Conservation (phyloP, 2,888 invertebrate species). For the Ochropleura leucogaster region DNA sequence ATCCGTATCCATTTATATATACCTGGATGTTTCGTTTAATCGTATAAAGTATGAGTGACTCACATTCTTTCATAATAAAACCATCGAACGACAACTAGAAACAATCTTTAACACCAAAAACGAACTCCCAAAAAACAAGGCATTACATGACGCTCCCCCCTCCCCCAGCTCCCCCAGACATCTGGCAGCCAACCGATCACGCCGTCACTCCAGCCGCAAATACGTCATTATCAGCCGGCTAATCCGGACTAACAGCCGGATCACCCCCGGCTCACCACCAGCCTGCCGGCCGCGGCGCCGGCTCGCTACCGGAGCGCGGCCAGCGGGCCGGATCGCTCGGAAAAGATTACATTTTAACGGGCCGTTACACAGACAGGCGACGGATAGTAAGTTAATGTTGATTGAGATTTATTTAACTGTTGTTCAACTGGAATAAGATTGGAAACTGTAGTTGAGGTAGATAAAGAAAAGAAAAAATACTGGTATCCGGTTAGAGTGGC, state of each 20-base stretch:
- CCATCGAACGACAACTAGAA: too few relatives aligned
- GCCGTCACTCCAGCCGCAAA: constrained; percentile 61
- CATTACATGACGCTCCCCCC: background rate
- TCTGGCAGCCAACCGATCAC: constrained; percentile 40
- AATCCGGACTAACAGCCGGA: constrained; percentile 60
- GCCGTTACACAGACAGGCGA: constrained; percentile 49
- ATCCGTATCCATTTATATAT: too few relatives aligned
- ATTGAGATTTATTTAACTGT: constrained; percentile 58
- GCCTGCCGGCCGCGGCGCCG: background rate
- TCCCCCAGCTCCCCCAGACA: constrained; percentile 1
- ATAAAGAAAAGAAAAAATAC: too few relatives aligned
- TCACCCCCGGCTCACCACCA: constrained; percentile 18
- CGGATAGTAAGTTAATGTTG: constrained; percentile 50
- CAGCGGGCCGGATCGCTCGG: constrained; percentile 50
- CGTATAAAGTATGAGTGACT: too few relatives aligned
- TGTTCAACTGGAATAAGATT: constrained; percentile 11
- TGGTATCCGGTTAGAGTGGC: background rate
- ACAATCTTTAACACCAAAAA: background rate
- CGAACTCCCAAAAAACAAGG: background rate
- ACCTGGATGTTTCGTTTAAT: too few relatives aligned
- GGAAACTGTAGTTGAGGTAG: background rate
- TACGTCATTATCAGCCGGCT: constrained; percentile 63
- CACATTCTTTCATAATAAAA: too few relatives aligned
- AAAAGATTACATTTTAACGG: constrained; percentile 65
- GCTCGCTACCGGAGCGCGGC: constrained; percentile 35